Evolutionary conservation across 2,888 invertebrate genomes (phyloP).

Genomic region (Parnassius orleans): DNA sequence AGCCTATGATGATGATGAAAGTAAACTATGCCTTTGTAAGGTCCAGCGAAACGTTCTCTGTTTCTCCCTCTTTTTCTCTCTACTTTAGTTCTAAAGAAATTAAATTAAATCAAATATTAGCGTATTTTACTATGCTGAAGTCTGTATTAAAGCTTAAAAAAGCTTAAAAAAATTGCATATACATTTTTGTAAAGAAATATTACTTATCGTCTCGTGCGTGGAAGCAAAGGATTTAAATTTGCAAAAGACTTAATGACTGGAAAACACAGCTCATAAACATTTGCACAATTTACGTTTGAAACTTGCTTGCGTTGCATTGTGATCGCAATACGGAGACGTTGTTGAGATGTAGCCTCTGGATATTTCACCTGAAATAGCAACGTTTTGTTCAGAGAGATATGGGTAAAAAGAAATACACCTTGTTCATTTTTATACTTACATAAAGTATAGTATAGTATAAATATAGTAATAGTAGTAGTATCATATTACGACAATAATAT

Average conservation of each 20-base stretch:
- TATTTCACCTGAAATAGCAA: slow-evolving; percentile 18
- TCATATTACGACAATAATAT: background rate
- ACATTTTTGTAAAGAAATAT: slow-evolving; percentile 8
- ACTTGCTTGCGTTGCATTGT: slow-evolving; percentile 24
- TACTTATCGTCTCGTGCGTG: slow-evolving; percentile 12
- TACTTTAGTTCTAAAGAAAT: no score
- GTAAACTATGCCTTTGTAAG: no score
- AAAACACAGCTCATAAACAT: slow-evolving; percentile 26
- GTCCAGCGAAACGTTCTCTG: no score
- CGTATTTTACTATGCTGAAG: no score
- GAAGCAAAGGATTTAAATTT: slow-evolving; percentile 19
- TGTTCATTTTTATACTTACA: background rate
- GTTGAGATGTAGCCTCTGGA: slow-evolving; percentile 14
- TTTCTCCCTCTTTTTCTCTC: no score
- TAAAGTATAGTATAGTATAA: background rate
- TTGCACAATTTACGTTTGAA: slow-evolving; percentile 11
- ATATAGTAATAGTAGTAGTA: background rate
- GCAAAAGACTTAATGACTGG: slow-evolving; percentile 25
- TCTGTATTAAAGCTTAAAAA: no score
- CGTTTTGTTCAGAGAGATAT: slow-evolving; percentile 10
- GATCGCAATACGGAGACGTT: slow-evolving; percentile 21
- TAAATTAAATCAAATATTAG: no score
- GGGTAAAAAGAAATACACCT: background rate
- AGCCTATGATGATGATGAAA: no score
- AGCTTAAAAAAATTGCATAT: background rate